Percentiles rank a stretch among this genome's conserved stretches.
Evolutionary conservation across 2,888 invertebrate genomes (phyloP).

Genomic region (Thera britannica): DNA sequence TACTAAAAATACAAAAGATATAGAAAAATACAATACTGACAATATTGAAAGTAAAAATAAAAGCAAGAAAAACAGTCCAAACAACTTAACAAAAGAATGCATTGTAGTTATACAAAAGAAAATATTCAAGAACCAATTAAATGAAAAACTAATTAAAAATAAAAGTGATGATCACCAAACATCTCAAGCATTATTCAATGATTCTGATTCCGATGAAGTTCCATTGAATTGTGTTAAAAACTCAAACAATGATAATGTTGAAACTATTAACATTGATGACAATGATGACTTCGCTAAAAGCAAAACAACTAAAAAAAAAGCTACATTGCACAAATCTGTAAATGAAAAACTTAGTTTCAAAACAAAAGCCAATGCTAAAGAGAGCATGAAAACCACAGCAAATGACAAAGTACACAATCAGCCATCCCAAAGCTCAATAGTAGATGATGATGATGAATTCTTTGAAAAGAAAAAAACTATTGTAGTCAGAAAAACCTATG

Average conservation of each 20-base stretch:
- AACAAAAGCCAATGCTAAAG: conserved; percentile 41
- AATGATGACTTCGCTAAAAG: conserved; percentile 59
- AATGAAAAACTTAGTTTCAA: conserved; percentile 47
- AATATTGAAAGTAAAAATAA: conserved; percentile 8
- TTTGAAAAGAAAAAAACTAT: conserved; percentile 68
- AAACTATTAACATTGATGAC: conserved; percentile 40
- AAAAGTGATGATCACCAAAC: conserved; percentile 22
- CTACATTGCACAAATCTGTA: conserved; percentile 40
- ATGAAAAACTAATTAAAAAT: conserved; percentile 33
- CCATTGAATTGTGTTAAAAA: conserved; percentile 63
- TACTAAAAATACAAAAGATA: conserved; percentile 5
- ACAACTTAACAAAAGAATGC: conserved; percentile 75
- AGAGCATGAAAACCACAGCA: conserved; percentile 33
- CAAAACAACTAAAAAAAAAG: conserved; percentile 47
- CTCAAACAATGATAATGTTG: conserved; percentile 37
- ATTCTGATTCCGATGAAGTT: conserved; percentile 71
- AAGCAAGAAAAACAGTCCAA: conserved; percentile 59
- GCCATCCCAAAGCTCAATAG: conserved; percentile 55
- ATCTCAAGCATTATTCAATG: conserved; percentile 58
- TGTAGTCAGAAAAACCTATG: conserved; percentile 66
- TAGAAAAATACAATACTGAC: background rate
- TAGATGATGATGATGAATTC: conserved; percentile 71
- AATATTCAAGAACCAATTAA: conserved; percentile 58
- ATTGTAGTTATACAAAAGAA: conserved; percentile 75
- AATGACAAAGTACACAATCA: conserved; percentile 40